Percentiles rank a stretch among this genome's conserved stretches.
Evolutionary conservation across 1,140 invertebrate species (phyloP).

Genomic region (Lepeophtheirus salmonis): DNA sequence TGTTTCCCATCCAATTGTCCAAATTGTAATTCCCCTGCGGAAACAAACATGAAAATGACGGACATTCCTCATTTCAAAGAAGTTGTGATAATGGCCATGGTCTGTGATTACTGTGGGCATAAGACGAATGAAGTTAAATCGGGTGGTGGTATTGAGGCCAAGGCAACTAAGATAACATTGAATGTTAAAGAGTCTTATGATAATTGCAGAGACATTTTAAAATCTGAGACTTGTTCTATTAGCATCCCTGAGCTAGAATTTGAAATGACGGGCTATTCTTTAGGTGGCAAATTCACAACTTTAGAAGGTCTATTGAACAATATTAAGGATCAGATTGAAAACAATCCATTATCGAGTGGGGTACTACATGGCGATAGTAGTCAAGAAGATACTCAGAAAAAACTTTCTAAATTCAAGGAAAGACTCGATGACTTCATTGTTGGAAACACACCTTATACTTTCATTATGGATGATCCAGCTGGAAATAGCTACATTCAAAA

Average conservation of each 20-base stretch:
- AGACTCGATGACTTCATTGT: slow-evolving; percentile 49
- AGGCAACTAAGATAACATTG: slow-evolving; percentile 58
- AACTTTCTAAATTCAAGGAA: slow-evolving; percentile 42
- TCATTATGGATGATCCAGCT: slow-evolving; percentile 83
- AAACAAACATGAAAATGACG: slow-evolving; percentile 95
- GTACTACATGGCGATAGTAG: slow-evolving; percentile 47
- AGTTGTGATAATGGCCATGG: slow-evolving; percentile 89
- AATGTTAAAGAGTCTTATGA: slow-evolving; percentile 50
- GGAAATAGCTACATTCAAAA: slow-evolving; percentile 90
- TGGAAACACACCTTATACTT: slow-evolving; percentile 41
- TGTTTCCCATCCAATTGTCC: slow-evolving; percentile 73
- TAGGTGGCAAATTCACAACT: slow-evolving; percentile 89
- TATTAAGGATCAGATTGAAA: slow-evolving; percentile 29
- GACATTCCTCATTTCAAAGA: slow-evolving; percentile 93
- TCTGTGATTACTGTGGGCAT: slow-evolving; percentile 72
- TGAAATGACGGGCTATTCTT: slow-evolving; percentile 54
- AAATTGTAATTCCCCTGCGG: slow-evolving; percentile 54
- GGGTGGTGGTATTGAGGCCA: slow-evolving; percentile 65
- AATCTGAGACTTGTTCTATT: slow-evolving; percentile 78
- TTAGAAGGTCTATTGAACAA: slow-evolving; percentile 51
- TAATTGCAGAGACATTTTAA: slow-evolving; percentile 76
- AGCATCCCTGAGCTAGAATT: slow-evolving; percentile 76
- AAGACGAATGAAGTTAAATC: slow-evolving; percentile 89
- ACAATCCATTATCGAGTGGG: slow-evolving; percentile 38
- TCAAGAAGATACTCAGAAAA: slow-evolving; percentile 30